Evolutionary conservation across 1,140 invertebrate genomes (phyloP).

Genomic region (Sminthurinus signatus): DNA sequence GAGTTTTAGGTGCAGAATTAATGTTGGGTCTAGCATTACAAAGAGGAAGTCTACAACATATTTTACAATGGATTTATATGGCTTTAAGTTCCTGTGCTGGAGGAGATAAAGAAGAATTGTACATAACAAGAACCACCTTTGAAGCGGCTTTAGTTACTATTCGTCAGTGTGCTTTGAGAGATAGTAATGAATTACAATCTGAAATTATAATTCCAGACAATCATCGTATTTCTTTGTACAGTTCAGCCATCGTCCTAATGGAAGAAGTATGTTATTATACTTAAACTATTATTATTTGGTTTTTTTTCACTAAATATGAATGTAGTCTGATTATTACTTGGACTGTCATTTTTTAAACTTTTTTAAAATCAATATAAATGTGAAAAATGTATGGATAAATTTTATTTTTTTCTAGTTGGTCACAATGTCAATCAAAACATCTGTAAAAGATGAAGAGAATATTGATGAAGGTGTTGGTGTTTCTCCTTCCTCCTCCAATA

Average conservation of each 20-base stretch:
- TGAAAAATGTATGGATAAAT: neutral
- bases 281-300: too few relatives aligned
- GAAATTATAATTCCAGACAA: constrained; percentile 12
- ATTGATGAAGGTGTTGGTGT: constrained; percentile 5
- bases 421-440: constrained; percentile 10
- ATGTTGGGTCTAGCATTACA: constrained; percentile 55
- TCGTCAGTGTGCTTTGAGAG: constrained; percentile 14
- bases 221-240: constrained; percentile 47
- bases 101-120: constrained; percentile 26
- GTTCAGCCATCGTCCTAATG: constrained; percentile 53
- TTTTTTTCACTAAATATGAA: too few relatives aligned
- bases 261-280: constrained; percentile 47
- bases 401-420: constrained; percentile 16
- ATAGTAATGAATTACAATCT: constrained; percentile 2
- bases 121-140: constrained; percentile 38
- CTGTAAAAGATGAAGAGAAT: neutral
- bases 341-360: neutral
- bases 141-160: constrained; percentile 22
- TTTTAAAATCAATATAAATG: neutral
- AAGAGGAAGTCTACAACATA: constrained; percentile 56
- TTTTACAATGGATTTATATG: constrained; percentile 61
- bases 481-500: neutral
- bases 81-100: constrained; percentile 47
- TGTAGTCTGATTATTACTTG: too few relatives aligned
- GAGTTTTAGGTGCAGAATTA: constrained; percentile 53